A percentile compares a stretch with the other conserved stretches of the same genome.
Conservation (phyloP, 2,888 invertebrate genomes). For the Erebia ligea region DNA sequence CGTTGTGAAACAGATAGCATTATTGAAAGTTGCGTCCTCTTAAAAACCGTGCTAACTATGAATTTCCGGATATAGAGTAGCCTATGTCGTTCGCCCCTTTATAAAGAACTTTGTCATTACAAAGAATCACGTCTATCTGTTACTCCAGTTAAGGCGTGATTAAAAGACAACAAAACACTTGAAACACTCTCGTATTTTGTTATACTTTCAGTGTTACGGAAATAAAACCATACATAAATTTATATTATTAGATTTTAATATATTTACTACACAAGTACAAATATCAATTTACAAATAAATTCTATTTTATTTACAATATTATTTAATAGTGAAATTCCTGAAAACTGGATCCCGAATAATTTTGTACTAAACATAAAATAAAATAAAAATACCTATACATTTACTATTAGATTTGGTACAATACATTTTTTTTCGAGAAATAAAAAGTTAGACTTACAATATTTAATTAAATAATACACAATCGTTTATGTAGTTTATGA, state of each 20-base stretch:
- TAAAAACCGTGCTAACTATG: no score
- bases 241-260: constrained; percentile 67
- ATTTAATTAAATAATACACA: constrained; percentile 34
- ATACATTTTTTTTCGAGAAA: constrained; percentile 25
- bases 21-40: no score
- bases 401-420: constrained; percentile 34
- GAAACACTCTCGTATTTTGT: no score
- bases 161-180: no score
- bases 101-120: no score
- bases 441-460: not conserved
- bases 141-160: no score
- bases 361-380: constrained; percentile 55
- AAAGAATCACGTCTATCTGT: no score
- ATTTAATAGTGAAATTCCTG: constrained; percentile 31
- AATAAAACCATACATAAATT: constrained; percentile 28
- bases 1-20: no score
- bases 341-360: constrained; percentile 37
- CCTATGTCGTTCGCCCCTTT: no score
- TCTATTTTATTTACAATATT: constrained; percentile 57
- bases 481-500: constrained; percentile 10
- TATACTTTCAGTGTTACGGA: not conserved
- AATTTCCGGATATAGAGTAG: no score
- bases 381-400: constrained; percentile 36
- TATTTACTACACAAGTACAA: constrained; percentile 70
- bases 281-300: constrained; percentile 66